These are phyloP conservation scores for Barnardius zonarius DNA, from an alignment of 2,113 vertebrate species.

Conservation along the genomic window DNA sequence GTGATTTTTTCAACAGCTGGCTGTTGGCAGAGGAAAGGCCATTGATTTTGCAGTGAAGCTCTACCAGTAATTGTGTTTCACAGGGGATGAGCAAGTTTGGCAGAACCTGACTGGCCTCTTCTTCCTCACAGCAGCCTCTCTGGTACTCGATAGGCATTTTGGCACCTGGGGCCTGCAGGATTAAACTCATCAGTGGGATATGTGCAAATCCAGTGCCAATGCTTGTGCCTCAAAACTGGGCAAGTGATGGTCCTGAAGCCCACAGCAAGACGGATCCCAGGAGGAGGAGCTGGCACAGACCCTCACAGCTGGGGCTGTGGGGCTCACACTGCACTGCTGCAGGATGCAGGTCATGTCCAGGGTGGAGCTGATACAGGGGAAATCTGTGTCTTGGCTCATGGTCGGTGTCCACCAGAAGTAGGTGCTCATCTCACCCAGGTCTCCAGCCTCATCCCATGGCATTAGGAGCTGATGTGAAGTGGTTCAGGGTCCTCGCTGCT, in stretches of 20 bases:
- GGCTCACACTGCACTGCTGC: background rate
- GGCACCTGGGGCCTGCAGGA: background rate
- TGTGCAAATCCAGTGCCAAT: background rate
- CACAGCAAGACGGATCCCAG: background rate
- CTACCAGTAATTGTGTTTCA: background rate
- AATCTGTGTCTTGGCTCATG: background rate
- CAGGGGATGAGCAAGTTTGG: background rate
- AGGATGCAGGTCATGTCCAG: accelerated
- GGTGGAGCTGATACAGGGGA: background rate
- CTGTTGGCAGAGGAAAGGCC: background rate
- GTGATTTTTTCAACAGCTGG: background rate
- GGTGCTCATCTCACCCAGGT: background rate
- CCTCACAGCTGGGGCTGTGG: background rate
- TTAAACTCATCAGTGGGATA: background rate
- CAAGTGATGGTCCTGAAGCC: background rate
- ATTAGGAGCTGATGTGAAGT: background rate
- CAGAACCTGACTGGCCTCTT: background rate
- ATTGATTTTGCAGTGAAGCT: background rate
- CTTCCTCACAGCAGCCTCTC: background rate
- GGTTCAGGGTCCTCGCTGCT: background rate
- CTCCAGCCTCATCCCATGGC: background rate
- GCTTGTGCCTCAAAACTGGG: background rate
- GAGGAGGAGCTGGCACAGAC: background rate
- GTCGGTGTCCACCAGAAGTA: background rate
- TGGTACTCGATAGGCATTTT: background rate